Evolutionary conservation across 2,113 vertebrate genomes (phyloP).

Genomic region (Oryzias woworae): DNA sequence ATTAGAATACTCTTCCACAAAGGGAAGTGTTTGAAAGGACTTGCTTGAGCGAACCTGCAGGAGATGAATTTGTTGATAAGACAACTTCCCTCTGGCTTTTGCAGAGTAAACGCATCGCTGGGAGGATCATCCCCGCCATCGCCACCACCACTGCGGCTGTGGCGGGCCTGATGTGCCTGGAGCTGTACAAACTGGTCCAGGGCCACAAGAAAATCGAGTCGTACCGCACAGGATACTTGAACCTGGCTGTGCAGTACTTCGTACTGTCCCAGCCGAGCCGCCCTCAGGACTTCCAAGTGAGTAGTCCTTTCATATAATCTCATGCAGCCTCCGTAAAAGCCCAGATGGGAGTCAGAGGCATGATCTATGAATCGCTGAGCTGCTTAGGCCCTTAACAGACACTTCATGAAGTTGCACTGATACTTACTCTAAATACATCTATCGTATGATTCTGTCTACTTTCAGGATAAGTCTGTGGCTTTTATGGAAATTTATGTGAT

Average conservation of each 20-base stretch:
- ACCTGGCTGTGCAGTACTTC: slow-evolving; percentile 67
- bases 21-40: too few relatives aligned
- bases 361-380: slow-evolving; percentile 14
- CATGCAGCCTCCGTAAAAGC: slow-evolving; percentile 1
- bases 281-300: slow-evolving; percentile 61
- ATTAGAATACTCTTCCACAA: too few relatives aligned
- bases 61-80: not conserved
- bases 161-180: slow-evolving; percentile 85
- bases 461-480: slow-evolving; percentile 45
- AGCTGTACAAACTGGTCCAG: slow-evolving; percentile 86
- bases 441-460: slow-evolving; percentile 39
- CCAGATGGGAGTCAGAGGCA: slow-evolving; percentile 2
- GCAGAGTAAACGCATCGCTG: slow-evolving; percentile 85
- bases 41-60: not conserved
- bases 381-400: slow-evolving; percentile 17
- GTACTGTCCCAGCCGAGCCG: slow-evolving; percentile 49
- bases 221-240: slow-evolving; percentile 78
- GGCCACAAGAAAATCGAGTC: slow-evolving; percentile 58
- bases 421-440: slow-evolving; percentile 44
- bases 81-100: slow-evolving; percentile 18
- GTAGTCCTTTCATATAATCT: slow-evolving; percentile 33
- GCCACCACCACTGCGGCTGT: slow-evolving; percentile 85
- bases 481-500: slow-evolving; percentile 35
- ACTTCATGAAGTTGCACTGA: slow-evolving; percentile 36
- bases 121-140: slow-evolving; percentile 87